Evolutionary conservation across 2,113 vertebrate species (phyloP), one percentile per base, ranked within the genome.

Genomic region (Amblyopsis rosae): DNA sequence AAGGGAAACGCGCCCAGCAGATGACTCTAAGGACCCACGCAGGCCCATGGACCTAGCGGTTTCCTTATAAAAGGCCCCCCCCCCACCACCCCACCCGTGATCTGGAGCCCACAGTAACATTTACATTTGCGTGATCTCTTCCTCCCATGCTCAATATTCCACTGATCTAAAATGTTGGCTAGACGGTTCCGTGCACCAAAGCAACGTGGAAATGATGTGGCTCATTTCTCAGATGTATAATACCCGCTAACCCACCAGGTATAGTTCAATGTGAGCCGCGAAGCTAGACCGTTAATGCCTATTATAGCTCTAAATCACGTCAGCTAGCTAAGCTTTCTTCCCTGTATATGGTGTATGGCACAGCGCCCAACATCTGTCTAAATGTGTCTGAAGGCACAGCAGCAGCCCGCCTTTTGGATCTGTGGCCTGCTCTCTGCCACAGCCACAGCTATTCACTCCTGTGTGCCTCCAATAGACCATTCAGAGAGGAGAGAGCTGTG

Each of bases 291-390:
- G 73, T 89, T 87, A 81, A 81, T 83, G 71, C 70, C 77, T 70
- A 78, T 82, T 71, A 78, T 3, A 19, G 55, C 74, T 59, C 56
- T 76, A 77, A 87, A 81, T 79, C 82, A 72, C 75, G 70, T 82
- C 75, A 50, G 80, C 75, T 75, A 72, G 76, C 70, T 66, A 76
- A 72, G 59, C 62, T 63, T 75, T 75, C 69, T 54, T 80, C 73
- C 67, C 12, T 62, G 72, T 77, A 68, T 79, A 70, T 67, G 67
- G 77, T 50, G 75, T 74, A 76, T 86, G 82, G 87, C 83, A 62
- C 70, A n/a, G 67, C 35, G 89, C 87, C 81, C 77, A 88, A 88
- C 84, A 91, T 89, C 88, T 90, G 86, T 85, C 84, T 80, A 62
- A 69, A 71, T 80, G 69, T 69, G 80, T 86, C 70, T 82, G 65